Percentiles rank a stretch among this genome's conserved stretches.
Conservation (phyloP, 2,888 invertebrate species). For the Hedychridium roseum region DNA sequence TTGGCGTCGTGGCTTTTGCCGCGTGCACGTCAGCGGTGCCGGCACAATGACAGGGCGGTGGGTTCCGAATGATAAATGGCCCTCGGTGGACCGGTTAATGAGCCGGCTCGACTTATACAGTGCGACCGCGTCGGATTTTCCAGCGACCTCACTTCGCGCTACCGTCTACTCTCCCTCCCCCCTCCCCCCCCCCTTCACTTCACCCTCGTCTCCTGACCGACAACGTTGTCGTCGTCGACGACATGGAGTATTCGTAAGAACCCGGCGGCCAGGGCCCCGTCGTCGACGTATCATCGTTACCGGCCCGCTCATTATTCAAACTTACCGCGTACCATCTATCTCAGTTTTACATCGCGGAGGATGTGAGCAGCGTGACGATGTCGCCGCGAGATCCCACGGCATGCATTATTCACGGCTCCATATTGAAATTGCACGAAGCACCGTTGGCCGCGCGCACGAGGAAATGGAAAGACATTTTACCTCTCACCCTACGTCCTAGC, state of each 20-base stretch:
- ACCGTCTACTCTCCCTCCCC: slow-evolving; percentile 4
- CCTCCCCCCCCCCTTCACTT: slow-evolving; percentile 17
- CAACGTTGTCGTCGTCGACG: too few species aligned
- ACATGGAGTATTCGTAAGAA: too few species aligned
- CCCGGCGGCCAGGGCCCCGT: too few species aligned
- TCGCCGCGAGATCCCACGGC: slow-evolving; percentile 42
- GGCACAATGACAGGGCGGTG: slow-evolving; percentile 16
- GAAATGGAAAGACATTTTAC: slow-evolving; percentile 43
- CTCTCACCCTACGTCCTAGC: slow-evolving; percentile 21
- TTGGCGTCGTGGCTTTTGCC: too few species aligned
- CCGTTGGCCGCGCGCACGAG: slow-evolving; percentile 24
- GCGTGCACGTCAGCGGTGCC: too few species aligned
- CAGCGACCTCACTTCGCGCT: slow-evolving; percentile 20
- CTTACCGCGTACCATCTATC: slow-evolving; percentile 57
- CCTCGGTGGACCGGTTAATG: slow-evolving; percentile 39
- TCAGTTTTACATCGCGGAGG: slow-evolving; percentile 54
- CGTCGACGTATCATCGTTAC: slow-evolving; percentile 51
- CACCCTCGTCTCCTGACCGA: too few species aligned
- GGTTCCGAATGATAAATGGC: slow-evolving; percentile 41
- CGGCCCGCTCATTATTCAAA: slow-evolving; percentile 57
- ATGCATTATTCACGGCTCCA: slow-evolving; percentile 56
- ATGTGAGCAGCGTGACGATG: slow-evolving; percentile 55
- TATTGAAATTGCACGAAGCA: slow-evolving; percentile 53
- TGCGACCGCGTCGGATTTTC: slow-evolving; percentile 31
- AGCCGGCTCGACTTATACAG: slow-evolving; percentile 35